Base-by-base conservation (phyloP, 2,797 vertebrate genomes). In the Manis crassicaudata region DNA sequence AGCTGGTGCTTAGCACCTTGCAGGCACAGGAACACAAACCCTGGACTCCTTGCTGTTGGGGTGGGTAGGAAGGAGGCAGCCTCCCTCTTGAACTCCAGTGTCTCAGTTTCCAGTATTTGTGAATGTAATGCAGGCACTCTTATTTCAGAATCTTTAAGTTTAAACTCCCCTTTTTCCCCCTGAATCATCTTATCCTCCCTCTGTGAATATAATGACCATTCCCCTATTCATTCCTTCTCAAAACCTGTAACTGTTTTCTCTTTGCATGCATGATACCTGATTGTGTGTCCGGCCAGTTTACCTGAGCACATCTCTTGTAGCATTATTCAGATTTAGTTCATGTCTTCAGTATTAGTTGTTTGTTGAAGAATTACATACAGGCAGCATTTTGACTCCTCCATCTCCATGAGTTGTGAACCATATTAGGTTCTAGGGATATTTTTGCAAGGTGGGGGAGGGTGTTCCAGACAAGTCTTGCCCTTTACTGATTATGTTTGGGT, bases 401-500 rank as follows among this genome's bases (percentile, higher is more conserved):
- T 70, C 50, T 58, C 40, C 5, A 21, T 20, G 16, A 6, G 4
- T 37, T 88, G 50, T 18, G n/a, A 43, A 32, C 25, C 4, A 1
- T 7, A 46, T 46, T 50, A 84, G n/a, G 2, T 89, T 40, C 73
- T 80, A 54, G 72, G 92, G 80, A 56, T 52, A 80, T 3, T 27
- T 58, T 21, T 25, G 11, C 29, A 37, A 4, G 9, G 25, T 1
- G 1, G 2, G 3, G 6, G 18, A 4, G 7, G 2, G 2, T 21
- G 6, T 46, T 2, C 40, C 60, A 88, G 65, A 35, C 9, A 25
- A 6, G 35, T 83, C 29, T 77, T 81, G 50, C 37, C 80, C 81
- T 43, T 72, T 29, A 37, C 23, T 76, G 50, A 65, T n/a, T 23
- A 27, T 52, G 16, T 29, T 79, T n/a, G 92, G 72, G 5, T 94